Conservation (phyloP, 2,797 vertebrate genomes). For the Calcarius lapponicus region DNA sequence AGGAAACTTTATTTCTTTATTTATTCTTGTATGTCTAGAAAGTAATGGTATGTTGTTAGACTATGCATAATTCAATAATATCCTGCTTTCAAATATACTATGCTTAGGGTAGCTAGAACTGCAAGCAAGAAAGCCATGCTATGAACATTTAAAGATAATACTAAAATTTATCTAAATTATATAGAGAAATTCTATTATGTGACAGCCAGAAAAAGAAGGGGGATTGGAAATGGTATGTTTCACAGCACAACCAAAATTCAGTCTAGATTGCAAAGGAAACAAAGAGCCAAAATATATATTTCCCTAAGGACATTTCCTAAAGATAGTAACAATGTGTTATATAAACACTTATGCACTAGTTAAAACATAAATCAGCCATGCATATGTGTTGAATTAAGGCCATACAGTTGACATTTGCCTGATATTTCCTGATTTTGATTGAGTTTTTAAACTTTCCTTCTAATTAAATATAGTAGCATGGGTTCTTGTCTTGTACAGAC, state of each 20-base stretch:
- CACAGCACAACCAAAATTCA: neutral
- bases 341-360: neutral
- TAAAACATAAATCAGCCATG: neutral
- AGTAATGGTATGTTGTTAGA: neutral
- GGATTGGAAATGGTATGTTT: neutral
- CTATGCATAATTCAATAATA: neutral
- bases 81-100: neutral
- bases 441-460: constrained; percentile 12
- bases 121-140: neutral
- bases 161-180: neutral
- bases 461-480: neutral
- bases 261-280: neutral
- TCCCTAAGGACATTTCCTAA: neutral
- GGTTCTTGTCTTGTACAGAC: neutral
- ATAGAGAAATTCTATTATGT: neutral
- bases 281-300: neutral
- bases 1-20: neutral
- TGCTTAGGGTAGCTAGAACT: neutral
- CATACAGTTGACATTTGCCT: neutral
- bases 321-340: neutral
- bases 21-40: neutral
- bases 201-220: neutral
- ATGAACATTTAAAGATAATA: neutral
- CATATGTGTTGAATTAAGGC: constrained; percentile 9
- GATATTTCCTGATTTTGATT: constrained; percentile 7